Conservation (phyloP, 2,113 vertebrate species). For the Megaleporinus macrocephalus region DNA sequence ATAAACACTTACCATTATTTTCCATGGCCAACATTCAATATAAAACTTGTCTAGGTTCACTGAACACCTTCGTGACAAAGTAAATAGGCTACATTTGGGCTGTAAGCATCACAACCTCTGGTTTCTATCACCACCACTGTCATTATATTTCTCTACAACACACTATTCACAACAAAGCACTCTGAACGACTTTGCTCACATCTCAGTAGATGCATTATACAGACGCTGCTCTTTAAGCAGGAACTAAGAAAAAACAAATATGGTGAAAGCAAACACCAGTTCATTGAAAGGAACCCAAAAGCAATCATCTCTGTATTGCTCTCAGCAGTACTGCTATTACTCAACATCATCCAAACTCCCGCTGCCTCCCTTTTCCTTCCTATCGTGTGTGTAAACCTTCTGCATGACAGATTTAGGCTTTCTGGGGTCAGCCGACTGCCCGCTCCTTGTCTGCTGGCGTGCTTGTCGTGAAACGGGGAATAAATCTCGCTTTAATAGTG, state of each 20-base stretch:
- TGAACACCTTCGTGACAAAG: too few relatives aligned
- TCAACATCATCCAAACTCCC: slow-evolving; percentile 2
- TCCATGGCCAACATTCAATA: too few relatives aligned
- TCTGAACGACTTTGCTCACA: too few relatives aligned
- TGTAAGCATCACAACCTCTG: too few relatives aligned
- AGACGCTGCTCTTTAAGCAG: too few relatives aligned
- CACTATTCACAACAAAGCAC: too few relatives aligned
- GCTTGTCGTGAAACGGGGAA: slow-evolving; percentile 26
- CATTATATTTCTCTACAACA: too few relatives aligned
- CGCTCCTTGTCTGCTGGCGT: slow-evolving; percentile 34
- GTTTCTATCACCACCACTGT: too few relatives aligned
- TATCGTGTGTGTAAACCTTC: slow-evolving; percentile 3
- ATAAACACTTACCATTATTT: too few relatives aligned
- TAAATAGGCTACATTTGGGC: too few relatives aligned
- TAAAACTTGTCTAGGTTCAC: too few relatives aligned
- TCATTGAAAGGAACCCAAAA: neutral
- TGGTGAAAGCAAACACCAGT: neutral
- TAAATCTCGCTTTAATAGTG: slow-evolving; percentile 54
- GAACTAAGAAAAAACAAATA: neutral
- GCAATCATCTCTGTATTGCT: neutral
- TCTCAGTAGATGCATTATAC: too few relatives aligned
- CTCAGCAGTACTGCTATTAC: neutral
- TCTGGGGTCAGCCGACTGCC: slow-evolving; percentile 17
- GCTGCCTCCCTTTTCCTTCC: neutral
- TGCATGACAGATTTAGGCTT: slow-evolving; percentile 27